A percentile compares a stretch with the other conserved stretches of the same genome.
Evolutionary conservation across 2,888 invertebrate genomes (phyloP).

Genomic region (Elysia crispata): DNA sequence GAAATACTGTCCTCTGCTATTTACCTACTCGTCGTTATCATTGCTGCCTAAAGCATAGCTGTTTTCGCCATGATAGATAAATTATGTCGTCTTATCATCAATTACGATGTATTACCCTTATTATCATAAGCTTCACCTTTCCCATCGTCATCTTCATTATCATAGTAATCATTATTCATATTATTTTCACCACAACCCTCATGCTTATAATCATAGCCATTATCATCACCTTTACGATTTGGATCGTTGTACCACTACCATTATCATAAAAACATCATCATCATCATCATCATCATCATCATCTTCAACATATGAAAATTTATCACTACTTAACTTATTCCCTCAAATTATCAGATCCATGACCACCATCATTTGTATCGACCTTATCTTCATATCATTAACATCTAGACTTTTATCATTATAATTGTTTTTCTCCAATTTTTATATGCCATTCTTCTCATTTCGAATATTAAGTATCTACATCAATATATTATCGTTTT

Average conservation of each 20-base stretch:
- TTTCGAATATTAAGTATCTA: too few relatives aligned
- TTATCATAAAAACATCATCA: not conserved
- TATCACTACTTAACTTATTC: too few relatives aligned
- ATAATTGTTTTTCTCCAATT: too few relatives aligned
- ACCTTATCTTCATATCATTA: too few relatives aligned
- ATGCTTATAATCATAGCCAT: not conserved
- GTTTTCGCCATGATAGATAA: not conserved
- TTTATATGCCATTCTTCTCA: too few relatives aligned
- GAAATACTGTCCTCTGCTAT: too few relatives aligned
- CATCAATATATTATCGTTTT: too few relatives aligned
- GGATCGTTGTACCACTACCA: slow-evolving; percentile 9
- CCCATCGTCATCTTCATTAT: slow-evolving; percentile 3
- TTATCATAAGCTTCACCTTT: slow-evolving; percentile 7
- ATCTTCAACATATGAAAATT: slow-evolving; percentile 59
- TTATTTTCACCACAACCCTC: not conserved
- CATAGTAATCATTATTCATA: not conserved
- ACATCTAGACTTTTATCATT: too few relatives aligned
- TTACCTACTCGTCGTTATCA: too few relatives aligned
- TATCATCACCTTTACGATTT: not conserved
- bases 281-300: slow-evolving; percentile 76
- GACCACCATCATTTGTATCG: too few relatives aligned
- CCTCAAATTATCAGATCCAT: not conserved
- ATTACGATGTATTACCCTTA: not conserved
- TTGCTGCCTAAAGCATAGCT: too few relatives aligned
- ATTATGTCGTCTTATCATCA: not conserved